phyloP scores from a whole-genome alignment of 64 coral and sea anemone species.

The Montipora capricornis region DNA sequence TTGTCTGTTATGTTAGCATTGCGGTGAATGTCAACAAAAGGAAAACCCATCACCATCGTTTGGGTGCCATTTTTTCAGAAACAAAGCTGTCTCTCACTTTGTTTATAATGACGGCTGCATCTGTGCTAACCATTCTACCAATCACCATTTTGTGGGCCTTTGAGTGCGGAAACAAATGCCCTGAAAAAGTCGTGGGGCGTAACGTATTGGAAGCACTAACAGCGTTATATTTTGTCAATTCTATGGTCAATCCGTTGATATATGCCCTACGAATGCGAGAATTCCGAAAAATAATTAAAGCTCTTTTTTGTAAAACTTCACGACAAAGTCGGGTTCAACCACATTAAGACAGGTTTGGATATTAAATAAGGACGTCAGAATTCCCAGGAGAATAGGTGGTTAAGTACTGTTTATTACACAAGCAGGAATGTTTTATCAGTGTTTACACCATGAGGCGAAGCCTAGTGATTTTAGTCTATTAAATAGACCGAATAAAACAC shows the following conservation, averaged over 20 bases:
- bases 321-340: no score
- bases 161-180: neutral
- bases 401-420: no score
- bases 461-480: no score
- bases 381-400: no score
- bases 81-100: neutral
- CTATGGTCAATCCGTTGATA: neutral
- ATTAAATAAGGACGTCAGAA: no score
- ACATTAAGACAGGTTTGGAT: no score
- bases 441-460: no score
- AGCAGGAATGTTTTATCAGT: no score
- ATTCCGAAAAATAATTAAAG: neutral
- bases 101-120: neutral
- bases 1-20: no score
- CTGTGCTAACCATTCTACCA: neutral
- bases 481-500: no score
- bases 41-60: no score
- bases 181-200: no score
- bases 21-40: neutral
- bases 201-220: neutral
- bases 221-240: neutral
- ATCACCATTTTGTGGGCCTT: neutral
- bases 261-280: neutral
- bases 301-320: neutral
- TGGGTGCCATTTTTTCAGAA: neutral